Conservation (phyloP, 2,888 invertebrate genomes). For the Limnephilus auricula region DNA sequence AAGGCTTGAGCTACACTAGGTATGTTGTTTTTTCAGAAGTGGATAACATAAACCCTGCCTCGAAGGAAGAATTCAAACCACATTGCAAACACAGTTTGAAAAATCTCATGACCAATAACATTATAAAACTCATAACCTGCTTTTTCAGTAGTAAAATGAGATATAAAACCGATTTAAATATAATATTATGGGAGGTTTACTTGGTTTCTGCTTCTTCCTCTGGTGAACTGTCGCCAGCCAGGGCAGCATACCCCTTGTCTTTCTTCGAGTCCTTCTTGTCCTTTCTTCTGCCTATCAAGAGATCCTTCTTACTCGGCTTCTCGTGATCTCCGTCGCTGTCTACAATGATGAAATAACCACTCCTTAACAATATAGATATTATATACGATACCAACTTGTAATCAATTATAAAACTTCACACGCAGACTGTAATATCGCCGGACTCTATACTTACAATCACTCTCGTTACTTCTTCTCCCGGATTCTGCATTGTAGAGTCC, state of each 20-base stretch:
- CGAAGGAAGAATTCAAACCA: too few species aligned
- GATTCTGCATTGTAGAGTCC: slow-evolving; percentile 91
- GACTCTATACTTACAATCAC: slow-evolving; percentile 83
- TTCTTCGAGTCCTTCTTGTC: slow-evolving; percentile 91
- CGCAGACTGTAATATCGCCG: not conserved
- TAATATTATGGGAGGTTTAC: slow-evolving; percentile 72
- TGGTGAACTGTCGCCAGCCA: slow-evolving; percentile 95
- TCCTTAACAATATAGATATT: slow-evolving; percentile 3
- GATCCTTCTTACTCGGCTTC: slow-evolving; percentile 87
- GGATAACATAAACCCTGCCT: not conserved
- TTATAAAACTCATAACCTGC: too few species aligned
- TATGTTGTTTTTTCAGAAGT: too few species aligned
- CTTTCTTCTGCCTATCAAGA: slow-evolving; percentile 86
- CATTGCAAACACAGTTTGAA: too few species aligned
- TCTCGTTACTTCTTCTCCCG: slow-evolving; percentile 87
- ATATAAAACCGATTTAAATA: not conserved
- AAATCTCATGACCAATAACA: too few species aligned
- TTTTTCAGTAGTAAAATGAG: not conserved
- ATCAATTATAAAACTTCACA: not conserved
- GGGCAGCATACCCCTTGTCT: slow-evolving; percentile 93
- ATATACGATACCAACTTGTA: not conserved
- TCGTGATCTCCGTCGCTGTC: slow-evolving; percentile 91
- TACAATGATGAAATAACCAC: slow-evolving; percentile 69
- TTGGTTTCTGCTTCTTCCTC: slow-evolving; percentile 91
- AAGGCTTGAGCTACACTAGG: not conserved